A percentile compares a stretch with the other conserved stretches of the same genome.
These are phyloP conservation scores for Ptychodera flava DNA, from an alignment of 35 echinoderm and acorn worm genomes.

Conservation along the genomic window DNA sequence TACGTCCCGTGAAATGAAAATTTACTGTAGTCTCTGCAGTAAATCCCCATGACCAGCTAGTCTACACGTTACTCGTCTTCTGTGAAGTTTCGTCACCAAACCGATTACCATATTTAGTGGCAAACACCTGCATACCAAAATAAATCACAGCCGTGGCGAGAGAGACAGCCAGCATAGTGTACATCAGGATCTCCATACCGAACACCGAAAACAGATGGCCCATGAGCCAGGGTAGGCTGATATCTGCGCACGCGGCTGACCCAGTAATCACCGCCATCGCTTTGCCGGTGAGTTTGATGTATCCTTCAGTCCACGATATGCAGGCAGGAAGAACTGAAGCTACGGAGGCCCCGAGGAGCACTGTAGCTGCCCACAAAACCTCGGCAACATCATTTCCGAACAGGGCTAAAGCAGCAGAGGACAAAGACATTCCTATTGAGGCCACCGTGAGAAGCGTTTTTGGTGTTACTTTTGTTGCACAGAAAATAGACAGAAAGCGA, in stretches of 20 bases:
- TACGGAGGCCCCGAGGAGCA: slow-evolving; percentile 57
- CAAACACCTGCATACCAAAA: neutral
- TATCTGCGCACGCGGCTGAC: slow-evolving; percentile 63
- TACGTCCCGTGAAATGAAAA: too few species aligned
- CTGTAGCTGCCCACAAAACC: slow-evolving; percentile 59
- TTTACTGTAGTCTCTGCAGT: too few species aligned
- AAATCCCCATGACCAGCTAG: too few species aligned
- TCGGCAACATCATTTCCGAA: slow-evolving; percentile 10
- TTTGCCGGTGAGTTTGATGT: slow-evolving; percentile 53
- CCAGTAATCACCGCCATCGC: slow-evolving; percentile 53
- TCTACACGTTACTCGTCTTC: too few species aligned
- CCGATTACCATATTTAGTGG: neutral
- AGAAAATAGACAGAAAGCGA: slow-evolving; percentile 57
- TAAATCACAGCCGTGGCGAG: neutral
- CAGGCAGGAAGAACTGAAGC: slow-evolving; percentile 79
- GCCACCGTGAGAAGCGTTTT: slow-evolving; percentile 52
- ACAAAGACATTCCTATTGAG: slow-evolving; percentile 19
- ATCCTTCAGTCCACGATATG: slow-evolving; percentile 78
- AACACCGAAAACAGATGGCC: neutral
- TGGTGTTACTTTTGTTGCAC: slow-evolving; percentile 52
- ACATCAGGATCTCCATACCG: neutral
- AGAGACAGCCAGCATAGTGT: neutral
- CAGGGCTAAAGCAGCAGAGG: slow-evolving; percentile 27
- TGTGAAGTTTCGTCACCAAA: too few species aligned
- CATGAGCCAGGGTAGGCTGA: slow-evolving; percentile 54